Conservation (phyloP, 2,113 vertebrate species). For the Protobothrops mucrosquamatus region DNA sequence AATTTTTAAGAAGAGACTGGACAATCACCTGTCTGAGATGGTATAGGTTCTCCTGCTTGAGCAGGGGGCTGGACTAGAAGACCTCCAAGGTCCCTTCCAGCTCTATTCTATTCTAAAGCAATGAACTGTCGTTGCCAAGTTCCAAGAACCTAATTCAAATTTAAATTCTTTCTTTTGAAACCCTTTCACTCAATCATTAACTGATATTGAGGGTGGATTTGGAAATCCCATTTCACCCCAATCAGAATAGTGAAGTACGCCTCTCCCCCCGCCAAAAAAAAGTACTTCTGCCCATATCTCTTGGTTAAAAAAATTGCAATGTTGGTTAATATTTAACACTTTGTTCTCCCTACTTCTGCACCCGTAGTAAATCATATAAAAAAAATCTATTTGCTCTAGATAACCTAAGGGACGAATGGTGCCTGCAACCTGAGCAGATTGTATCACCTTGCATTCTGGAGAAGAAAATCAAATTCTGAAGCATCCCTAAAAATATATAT, state of each 20-base stretch:
- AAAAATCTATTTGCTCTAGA: neutral
- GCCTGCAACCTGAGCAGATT: neutral
- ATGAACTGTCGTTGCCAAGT: neutral
- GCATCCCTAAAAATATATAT: neutral
- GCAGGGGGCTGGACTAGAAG: too few species aligned
- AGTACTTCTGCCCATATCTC: neutral
- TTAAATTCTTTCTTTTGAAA: neutral
- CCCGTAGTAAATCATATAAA: neutral
- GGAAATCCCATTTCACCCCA: neutral
- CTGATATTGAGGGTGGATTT: neutral
- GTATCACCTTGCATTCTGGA: neutral
- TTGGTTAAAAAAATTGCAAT: neutral
- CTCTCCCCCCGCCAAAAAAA: rapidly evolving
- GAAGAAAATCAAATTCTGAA: neutral
- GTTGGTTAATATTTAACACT: neutral
- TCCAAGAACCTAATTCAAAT: neutral
- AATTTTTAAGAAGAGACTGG: neutral
- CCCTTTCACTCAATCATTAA: neutral
- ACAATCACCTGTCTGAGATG: too few species aligned
- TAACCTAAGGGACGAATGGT: neutral
- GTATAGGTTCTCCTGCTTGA: too few species aligned
- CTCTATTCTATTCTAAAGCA: neutral
- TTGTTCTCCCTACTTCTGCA: neutral
- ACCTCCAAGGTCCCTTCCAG: neutral
- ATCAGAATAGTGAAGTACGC: neutral